Conservation (phyloP, 1,140 invertebrate genomes). For the Caenorhabditis inopinata region DNA sequence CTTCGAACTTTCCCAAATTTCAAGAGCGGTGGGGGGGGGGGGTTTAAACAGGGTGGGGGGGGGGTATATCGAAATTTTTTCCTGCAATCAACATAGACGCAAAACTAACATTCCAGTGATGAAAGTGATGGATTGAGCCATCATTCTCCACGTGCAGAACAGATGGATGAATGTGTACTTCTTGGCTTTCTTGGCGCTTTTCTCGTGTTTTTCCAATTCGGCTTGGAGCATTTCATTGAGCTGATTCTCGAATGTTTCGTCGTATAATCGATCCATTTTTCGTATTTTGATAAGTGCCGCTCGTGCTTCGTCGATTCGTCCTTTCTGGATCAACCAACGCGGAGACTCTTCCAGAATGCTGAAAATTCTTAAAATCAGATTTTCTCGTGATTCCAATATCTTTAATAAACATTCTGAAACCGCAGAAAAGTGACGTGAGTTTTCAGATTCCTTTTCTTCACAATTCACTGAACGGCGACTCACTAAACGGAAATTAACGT, state of each 20-base stretch:
- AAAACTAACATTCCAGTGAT: conserved; percentile 29
- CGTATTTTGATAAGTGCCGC: neutral
- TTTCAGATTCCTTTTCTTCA: no score
- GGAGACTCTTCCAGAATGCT: conserved; percentile 18
- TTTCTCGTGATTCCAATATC: no score
- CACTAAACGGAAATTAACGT: neutral
- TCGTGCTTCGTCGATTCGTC: neutral
- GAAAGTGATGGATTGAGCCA: conserved; percentile 7
- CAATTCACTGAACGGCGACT: neutral
- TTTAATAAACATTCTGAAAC: no score
- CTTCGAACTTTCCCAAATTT: no score
- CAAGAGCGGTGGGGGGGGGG: no score
- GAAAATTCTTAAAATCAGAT: neutral
- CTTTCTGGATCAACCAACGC: conserved; percentile 35
- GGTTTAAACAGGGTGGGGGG: no score
- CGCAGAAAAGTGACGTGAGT: no score
- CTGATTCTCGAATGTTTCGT: neutral
- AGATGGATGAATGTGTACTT: conserved; percentile 37
- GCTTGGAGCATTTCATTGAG: neutral
- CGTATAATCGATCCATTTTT: neutral
- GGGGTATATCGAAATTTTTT: no score
- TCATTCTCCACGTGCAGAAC: conserved; percentile 41
- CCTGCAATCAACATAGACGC: no score
- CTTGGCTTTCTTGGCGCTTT: conserved; percentile 9
- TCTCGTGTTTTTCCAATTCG: conserved; percentile 13